phyloP scores from a whole-genome alignment of 2,113 vertebrate genomes.

The Phoxinus phoxinus region DNA sequence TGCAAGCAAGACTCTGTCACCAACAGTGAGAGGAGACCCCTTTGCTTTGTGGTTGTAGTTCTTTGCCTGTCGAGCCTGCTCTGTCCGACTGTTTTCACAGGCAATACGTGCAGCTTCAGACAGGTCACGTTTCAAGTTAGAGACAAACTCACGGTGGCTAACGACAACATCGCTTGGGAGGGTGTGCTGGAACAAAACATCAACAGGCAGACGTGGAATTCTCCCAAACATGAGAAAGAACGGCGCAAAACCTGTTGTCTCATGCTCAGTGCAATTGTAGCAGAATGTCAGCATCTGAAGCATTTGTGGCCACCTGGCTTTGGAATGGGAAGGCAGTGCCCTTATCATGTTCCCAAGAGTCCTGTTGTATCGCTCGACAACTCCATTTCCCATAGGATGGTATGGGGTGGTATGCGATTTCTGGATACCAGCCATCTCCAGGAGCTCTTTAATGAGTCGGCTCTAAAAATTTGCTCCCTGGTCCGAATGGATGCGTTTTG shows the following conservation, averaged over 20 bases:
- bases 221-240: conserved; percentile 42
- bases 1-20: conserved; percentile 37
- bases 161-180: not conserved
- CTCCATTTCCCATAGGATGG: not conserved
- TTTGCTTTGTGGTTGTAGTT: conserved; percentile 38
- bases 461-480: no score
- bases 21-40: conserved; percentile 2
- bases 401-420: no score
- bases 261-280: not conserved
- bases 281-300: conserved; percentile 13
- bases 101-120: conserved; percentile 9
- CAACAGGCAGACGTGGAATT: conserved; percentile 32
- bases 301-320: conserved; percentile 8
- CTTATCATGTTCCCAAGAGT: conserved; percentile 12
- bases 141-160: conserved; percentile 24
- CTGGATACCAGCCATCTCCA: no score
- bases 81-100: not conserved
- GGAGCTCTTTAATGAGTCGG: no score
- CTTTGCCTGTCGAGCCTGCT: conserved; percentile 21
- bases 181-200: conserved; percentile 33
- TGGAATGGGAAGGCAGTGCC: conserved; percentile 19
- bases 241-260: conserved; percentile 30
- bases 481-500: no score
- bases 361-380: conserved; percentile 15
- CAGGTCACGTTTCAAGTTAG: conserved; percentile 30